Base-by-base conservation (phyloP, 2,888 invertebrate species). In the Callyntrura guangdongensis region DNA sequence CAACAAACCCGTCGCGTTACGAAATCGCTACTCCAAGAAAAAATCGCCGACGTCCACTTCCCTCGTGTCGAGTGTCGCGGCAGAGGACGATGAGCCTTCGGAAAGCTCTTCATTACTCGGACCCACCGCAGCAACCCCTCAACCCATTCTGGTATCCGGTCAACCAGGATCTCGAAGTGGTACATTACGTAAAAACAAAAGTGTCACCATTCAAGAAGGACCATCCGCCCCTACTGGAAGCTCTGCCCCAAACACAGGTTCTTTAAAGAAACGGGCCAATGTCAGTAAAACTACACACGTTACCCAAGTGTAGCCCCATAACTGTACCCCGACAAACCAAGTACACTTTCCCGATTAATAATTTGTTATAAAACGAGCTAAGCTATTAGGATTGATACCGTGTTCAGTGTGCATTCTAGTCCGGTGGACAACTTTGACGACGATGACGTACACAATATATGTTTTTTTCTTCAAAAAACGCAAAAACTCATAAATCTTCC, bases 241-340 rank as follows among this genome's bases (percentile, higher is more conserved):
- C n/a, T n/a, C n/a, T n/a, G n/a, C n/a, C n/a, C n/a, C n/a, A n/a
- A n/a, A n/a, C n/a, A 84, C 36, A 4, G 85, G 89, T 9, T 84
- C 85, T 22, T 47, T 88, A 45, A 89, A 61, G 17, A 92, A 90
- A 74, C 91, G 92, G 20, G 27, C 25, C 0, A 92, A 92, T 64
- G n/a, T n/a, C n/a, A 89, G 91, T 53, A 94, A 93, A 81, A 94
- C 93, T 12, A 94, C 94, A 17, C 94, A 94, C 84, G 92, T 94
- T 56, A 94, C 94, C 17, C 93, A 94, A 92, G 94, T 94, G n/a
- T n/a, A n/a, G n/a, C n/a, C n/a, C n/a, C n/a, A n/a, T n/a, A n/a
- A n/a, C n/a, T n/a, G n/a, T n/a, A n/a, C n/a, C n/a, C n/a, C n/a
- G n/a, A n/a, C n/a, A n/a, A n/a, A n/a, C n/a, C n/a, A n/a, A n/a